phyloP scores from a whole-genome alignment of 2,888 invertebrate genomes.

The Lycia hirtaria region DNA sequence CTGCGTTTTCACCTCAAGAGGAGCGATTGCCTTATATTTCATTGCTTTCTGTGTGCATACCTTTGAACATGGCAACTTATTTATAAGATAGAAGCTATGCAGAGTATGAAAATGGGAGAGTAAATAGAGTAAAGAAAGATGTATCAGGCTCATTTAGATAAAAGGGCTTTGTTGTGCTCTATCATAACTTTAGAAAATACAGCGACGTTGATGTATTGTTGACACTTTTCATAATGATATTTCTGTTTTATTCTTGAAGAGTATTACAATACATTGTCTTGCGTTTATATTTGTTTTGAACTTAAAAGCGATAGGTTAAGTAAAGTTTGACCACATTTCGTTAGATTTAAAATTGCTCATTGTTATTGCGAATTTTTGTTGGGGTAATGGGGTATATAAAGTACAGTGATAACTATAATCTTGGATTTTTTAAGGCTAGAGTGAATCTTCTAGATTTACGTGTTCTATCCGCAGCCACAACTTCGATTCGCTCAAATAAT shows the following conservation, averaged over 20 bases:
- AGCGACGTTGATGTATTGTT: not conserved
- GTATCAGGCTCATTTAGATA: slow-evolving; percentile 12
- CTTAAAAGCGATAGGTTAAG: too few species aligned
- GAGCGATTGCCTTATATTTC: slow-evolving; percentile 39
- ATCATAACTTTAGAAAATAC: slow-evolving; percentile 1
- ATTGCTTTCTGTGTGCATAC: slow-evolving; percentile 31
- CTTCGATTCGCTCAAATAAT: too few species aligned
- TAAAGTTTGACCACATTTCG: too few species aligned
- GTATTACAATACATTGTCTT: not conserved
- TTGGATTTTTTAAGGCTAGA: too few species aligned
- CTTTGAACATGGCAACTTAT: slow-evolving; percentile 31
- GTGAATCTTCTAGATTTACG: too few species aligned
- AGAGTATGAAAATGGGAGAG: slow-evolving; percentile 24
- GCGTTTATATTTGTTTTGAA: not conserved
- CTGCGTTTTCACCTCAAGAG: slow-evolving; percentile 28
- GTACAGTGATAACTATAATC: too few species aligned
- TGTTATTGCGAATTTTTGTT: too few species aligned
- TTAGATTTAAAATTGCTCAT: too few species aligned
- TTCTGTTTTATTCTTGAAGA: too few species aligned
- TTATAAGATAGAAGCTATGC: slow-evolving; percentile 23
- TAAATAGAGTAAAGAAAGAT: slow-evolving; percentile 20
- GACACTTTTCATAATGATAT: not conserved
- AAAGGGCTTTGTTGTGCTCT: not conserved
- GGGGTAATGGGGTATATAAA: too few species aligned
- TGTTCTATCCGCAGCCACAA: too few species aligned